A percentile compares a stretch with the other conserved stretches of the same genome.
Evolutionary conservation across 1,140 invertebrate genomes (phyloP).

Genomic region (Penaeus chinensis): DNA sequence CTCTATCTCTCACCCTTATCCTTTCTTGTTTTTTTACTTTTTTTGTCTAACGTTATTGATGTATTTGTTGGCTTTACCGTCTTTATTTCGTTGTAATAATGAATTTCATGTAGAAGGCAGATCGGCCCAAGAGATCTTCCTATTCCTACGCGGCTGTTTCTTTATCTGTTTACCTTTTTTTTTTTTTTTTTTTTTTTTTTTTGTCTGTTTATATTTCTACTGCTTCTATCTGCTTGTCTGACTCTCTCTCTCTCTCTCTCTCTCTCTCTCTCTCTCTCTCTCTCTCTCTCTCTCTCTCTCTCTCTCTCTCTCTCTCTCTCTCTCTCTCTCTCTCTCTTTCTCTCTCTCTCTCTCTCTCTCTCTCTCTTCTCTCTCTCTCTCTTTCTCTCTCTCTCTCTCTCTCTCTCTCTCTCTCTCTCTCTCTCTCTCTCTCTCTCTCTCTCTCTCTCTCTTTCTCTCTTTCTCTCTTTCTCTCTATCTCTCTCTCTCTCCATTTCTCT

Average conservation of each 20-base stretch:
- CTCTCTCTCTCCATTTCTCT: neutral
- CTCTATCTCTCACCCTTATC: too few species aligned
- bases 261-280: neutral
- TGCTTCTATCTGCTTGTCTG: neutral
- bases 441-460: slow-evolving; percentile 1
- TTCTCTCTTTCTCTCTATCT: neutral
- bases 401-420: neutral
- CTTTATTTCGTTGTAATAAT: too few species aligned
- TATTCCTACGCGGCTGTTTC: neutral
- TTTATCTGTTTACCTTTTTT: neutral
- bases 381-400: neutral
- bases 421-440: neutral
- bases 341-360: slow-evolving; percentile 20
- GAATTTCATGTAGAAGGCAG: too few species aligned
- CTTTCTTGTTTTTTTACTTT: too few species aligned
- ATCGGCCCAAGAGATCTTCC: too few species aligned
- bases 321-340: slow-evolving; percentile 9
- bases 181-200: neutral
- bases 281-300: slow-evolving; percentile 6
- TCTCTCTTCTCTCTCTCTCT: neutral
- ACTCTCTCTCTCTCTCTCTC: neutral
- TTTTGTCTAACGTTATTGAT: too few species aligned
- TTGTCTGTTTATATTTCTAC: neutral
- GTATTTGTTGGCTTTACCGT: too few species aligned
- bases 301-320: slow-evolving; percentile 11